Base-by-base conservation (phyloP, 2,888 invertebrate species). In the Bombylius major region DNA sequence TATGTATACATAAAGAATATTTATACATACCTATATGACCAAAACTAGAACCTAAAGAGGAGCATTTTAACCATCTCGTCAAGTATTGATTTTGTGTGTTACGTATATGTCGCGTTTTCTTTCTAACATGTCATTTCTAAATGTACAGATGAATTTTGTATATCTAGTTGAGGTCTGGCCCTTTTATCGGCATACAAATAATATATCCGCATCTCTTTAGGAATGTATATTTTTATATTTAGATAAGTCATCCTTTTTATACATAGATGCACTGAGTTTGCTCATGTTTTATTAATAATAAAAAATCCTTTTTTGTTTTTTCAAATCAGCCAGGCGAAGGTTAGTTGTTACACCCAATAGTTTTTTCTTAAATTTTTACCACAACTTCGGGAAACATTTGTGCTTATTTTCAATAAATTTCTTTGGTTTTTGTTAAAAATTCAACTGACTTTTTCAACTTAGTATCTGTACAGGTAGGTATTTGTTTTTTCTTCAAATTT, bases 61-160 rank as follows among this genome's bases (percentile, higher is more conserved):
- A 55, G 50, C 23, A 55, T 39, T 55, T 55, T 55, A 55, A 55
- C 55, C 55, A 55, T 51, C 50, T 55, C 55, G 53, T 56, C 50
- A 49, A 56, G 55, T 58, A 58, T 58, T 56, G 58, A 58, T 58
- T 58, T 58, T 58, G 55, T 58, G 53, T 50, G 47, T 53, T 46
- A 52, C 53, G 53, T 54, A 32, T 50, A 56, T 55, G 55, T 51
- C 54, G 56, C 54, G 55, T 54, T 56, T 55, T 56, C 56, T 56
- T 55, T 56, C 53, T 50, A 53, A 48, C 56, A 52, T 56, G 48
- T 51, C 45, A 47, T 52, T 56, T 47, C 52, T 51, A 23, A 23
- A 23, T 23, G 23, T 23, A 23, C 23, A 5, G 39, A 42, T 42
- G 11, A 11, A 42, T 42, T 11, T 42, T 42, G 1, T 42, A 42